Evolutionary conservation across 2,888 invertebrate genomes (phyloP), one percentile per base, ranked within the genome.

Genomic region (Automeris io): DNA sequence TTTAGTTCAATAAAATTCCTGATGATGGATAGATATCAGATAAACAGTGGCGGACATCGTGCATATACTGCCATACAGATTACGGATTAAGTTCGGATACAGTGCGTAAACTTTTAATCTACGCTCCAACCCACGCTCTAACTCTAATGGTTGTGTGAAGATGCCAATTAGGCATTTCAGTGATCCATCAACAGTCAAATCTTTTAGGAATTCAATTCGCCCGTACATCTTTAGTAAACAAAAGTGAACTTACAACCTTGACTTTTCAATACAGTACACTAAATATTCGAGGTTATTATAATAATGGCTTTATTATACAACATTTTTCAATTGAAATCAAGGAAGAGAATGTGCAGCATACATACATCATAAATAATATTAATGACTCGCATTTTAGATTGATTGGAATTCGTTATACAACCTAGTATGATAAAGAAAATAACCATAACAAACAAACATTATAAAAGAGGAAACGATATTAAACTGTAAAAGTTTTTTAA

Each of bases 191-290:
- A 33, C 25, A 22, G 18, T 39, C 23, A 42, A 22, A 26, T 34
- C 29, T 21, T 23, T 39, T 33, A 33, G 21, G 26, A 35, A 38
- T 34, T 37, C 31, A 37, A 37, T 39, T 33, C 21, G 12, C 23
- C 32, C 37, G 34, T 13, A 19, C 25, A 16, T 47, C 47, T 60
- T 67, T 59, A 47, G 61, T 68, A 65, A 74, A 79, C 74, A 78
- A 78, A 54, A 67, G 50, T 50, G 46, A 45, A 59, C 51, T 45
- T 50, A 18, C 49, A 52, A 57, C 79, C 81, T 79, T 82, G 81
- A 77, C 76, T 76, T 78, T 72, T 76, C 22, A 38, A 35, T 37
- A 35, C 39, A 37, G 49, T 51, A 54, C 51, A 50, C 35, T 49
- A 57, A 60, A 49, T 44, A 51, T 49, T 48, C 70, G 66, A 77